Percentiles rank a stretch among this genome's conserved stretches.
Conservation (phyloP, 2,113 vertebrate species). For the Mustelus asterias region DNA sequence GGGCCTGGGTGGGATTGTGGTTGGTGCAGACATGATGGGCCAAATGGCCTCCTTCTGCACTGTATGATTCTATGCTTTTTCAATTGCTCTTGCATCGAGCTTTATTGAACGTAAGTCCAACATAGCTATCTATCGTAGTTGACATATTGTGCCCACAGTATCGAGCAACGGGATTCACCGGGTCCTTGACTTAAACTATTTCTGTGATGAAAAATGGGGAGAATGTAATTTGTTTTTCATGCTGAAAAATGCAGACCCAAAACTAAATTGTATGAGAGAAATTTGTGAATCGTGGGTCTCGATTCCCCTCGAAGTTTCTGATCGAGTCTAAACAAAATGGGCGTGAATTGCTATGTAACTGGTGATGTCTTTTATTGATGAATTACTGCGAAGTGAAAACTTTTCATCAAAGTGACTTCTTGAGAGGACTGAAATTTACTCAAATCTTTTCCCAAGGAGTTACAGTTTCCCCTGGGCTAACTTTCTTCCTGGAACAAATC, state of each 20-base stretch:
- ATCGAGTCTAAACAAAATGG: not conserved
- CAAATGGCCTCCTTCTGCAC: no score
- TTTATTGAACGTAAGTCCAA: not conserved
- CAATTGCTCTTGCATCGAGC: no score
- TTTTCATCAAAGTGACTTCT: not conserved
- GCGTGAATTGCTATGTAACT: not conserved
- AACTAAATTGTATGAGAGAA: not conserved
- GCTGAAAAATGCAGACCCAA: not conserved
- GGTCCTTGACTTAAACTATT: not conserved
- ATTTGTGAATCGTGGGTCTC: not conserved
- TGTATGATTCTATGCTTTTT: no score
- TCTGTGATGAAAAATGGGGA: not conserved
- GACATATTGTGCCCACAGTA: not conserved
- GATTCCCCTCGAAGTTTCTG: not conserved
- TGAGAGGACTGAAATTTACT: not conserved
- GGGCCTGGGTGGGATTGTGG: no score
- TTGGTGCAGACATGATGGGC: no score
- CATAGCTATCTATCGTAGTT: not conserved
- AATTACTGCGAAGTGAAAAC: not conserved
- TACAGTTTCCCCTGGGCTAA: not conserved
- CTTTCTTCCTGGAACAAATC: not conserved
- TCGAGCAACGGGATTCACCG: not conserved
- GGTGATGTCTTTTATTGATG: not conserved
- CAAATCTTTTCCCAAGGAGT: no score
- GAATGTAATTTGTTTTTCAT: not conserved